Conservation (phyloP, 2,888 invertebrate genomes). For the Acrobeloides nanus region DNA sequence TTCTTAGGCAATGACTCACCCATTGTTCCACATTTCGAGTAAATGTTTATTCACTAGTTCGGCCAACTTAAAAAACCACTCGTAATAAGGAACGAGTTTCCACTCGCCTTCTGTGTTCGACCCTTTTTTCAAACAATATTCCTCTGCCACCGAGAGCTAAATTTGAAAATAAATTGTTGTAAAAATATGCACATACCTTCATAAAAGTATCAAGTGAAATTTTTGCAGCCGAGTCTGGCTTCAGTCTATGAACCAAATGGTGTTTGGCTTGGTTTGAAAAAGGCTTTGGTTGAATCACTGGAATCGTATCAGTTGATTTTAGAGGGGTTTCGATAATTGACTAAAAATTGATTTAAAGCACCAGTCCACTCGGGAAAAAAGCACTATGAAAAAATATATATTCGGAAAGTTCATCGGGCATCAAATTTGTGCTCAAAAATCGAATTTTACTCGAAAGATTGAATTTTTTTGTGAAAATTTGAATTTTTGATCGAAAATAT, state of each 20-base stretch:
- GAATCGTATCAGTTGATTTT: conserved; percentile 47
- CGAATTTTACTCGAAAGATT: too few species aligned
- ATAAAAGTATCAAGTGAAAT: conserved; percentile 24
- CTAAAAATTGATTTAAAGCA: conserved; percentile 52
- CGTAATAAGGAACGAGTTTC: conserved; percentile 40
- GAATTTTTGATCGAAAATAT: too few species aligned
- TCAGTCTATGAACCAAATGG: conserved; percentile 40
- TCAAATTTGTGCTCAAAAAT: too few species aligned
- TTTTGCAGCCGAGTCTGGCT: conserved; percentile 40
- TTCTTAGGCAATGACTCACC: conserved; percentile 40
- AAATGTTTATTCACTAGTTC: conserved; percentile 51
- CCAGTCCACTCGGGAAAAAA: too few species aligned
- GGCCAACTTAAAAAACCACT: conserved; percentile 49
- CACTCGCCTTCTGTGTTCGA: conserved; percentile 46
- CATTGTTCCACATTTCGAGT: conserved; percentile 51
- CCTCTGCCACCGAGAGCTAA: conserved; percentile 47
- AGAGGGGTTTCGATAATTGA: conserved; percentile 51
- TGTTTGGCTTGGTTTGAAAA: conserved; percentile 34
- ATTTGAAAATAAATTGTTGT: conserved; percentile 1
- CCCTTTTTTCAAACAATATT: conserved; percentile 28
- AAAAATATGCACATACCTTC: too few species aligned
- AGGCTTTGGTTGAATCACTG: conserved; percentile 42
- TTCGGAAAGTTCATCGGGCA: too few species aligned
- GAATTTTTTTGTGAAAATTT: too few species aligned
- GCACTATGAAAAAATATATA: too few species aligned